Evolutionary conservation across 1,140 invertebrate species (phyloP), one percentile per base, ranked within the genome.

Genomic region (Aleiodes sp.): DNA sequence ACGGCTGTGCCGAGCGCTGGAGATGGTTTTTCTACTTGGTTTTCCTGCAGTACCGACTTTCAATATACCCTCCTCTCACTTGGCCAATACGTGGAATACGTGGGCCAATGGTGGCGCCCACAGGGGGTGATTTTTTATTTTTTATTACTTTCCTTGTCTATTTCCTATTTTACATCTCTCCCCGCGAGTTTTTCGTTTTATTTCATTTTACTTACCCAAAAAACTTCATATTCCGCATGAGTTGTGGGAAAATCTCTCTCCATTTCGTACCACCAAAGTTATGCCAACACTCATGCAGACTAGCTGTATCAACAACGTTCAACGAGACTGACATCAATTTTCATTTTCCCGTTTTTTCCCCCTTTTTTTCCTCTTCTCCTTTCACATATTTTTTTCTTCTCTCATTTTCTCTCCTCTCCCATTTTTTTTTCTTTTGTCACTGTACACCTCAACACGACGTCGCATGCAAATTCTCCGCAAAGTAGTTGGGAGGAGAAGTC

Each of bases 251-350:
- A n/a, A n/a, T n/a, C n/a, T 14, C 41, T 46, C 41, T 8, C 6
- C 41, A n/a, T 46, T 35, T 10, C 31, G 4, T 10, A 6, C 31
- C 31, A 35, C 31, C 31, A n/a, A n/a, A n/a, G n/a, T n/a, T n/a
- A n/a, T 10, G 31, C 31, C 10, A 4, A 35, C 31, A 4, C 31
- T 35, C 31, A 6, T 35, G 4, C 31, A 4, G 10, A 10, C 31
- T 10, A 35, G 10, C 31, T 52, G 46, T 52, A 52, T 52, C 46
- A 52, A 24, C 46, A 52, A 21, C 46, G 26, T 21, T 52, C 46
- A 52, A 52, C 46, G 46, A 52, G 46, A 52, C 46, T 52, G 46
- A 52, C 46, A 24, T 26, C 26, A 29, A 59, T 59, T 59, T 2
- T 59, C 12, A 7, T 33, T 33, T 33, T 33, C 7, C 31, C 31